Base-by-base conservation (phyloP, 2,797 vertebrate genomes). In the Chanos chanos region DNA sequence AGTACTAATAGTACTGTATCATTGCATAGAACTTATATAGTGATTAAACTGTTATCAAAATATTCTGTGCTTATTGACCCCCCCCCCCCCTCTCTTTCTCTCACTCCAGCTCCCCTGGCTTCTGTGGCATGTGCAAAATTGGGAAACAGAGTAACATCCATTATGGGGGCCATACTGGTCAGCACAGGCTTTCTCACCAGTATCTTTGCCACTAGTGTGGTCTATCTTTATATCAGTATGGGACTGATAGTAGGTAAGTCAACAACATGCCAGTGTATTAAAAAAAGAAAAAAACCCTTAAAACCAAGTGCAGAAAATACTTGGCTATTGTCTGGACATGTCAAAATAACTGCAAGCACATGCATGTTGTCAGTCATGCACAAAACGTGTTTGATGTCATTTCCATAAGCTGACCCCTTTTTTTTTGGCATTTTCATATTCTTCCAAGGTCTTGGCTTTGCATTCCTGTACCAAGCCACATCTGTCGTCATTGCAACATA, bases 151-250 rank as follows among this genome's bases (percentile, higher is more conserved):
- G 64, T 73, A 0, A 89, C 88, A 3, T 93, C 94, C 34, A 79
- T 96, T 15, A 21, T 82, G 0, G 96, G 94, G 2, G 90, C 92
- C 0, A 6, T 87, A 13, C 78, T 98, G 63, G 85, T 95, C 24
- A 87, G 86, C 0, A 79, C 80, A 51, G 94, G 94, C 56, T 97
- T 92, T 73, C 63, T 98, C 61, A 68, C 91, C n/a, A 97, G 95
- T 77, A 92, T 93, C 8, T 88, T 88, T 39, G 94, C 95, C 66
- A 90, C 68, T 69, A 86, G 82, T 0, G 81, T 94, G 62, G 72
- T 89, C 58, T 96, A 90, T 83, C 92, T 98, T 63, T 97, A 94
- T 72, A 8, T 94, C 73, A 94, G 93, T 79, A 94, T 97, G 93
- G 96, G 95, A 63, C 25, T 94, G 9, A 80, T 95, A 28, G 89